A percentile compares a stretch with the other conserved stretches of the same genome.
Evolutionary conservation across 2,113 vertebrate species (phyloP).

Genomic region (Leptosomus discolor): DNA sequence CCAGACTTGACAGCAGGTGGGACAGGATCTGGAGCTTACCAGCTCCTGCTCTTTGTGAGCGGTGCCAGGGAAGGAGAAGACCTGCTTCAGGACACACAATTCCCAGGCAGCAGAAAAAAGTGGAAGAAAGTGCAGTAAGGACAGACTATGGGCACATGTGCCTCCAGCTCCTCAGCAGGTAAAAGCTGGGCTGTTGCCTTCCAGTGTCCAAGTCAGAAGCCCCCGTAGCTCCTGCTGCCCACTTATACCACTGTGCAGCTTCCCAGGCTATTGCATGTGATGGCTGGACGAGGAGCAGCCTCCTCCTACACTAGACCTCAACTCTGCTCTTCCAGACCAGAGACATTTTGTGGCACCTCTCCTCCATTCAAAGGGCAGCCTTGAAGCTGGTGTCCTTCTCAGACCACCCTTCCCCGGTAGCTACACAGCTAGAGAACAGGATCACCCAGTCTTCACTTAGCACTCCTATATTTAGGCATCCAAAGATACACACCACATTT

Average conservation of each 20-base stretch:
- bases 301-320: neutral
- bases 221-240: neutral
- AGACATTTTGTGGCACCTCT: neutral
- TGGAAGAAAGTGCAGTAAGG: neutral
- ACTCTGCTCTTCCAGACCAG: neutral
- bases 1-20: rapidly evolving
- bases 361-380: neutral
- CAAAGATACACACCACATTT: neutral
- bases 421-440: neutral
- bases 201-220: neutral
- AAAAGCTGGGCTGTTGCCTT: neutral
- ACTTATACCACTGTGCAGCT: rapidly evolving
- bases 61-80: neutral
- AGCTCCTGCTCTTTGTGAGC: neutral
- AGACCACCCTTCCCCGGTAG: neutral
- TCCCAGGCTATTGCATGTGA: neutral
- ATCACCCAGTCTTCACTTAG: neutral
- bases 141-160: neutral
- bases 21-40: neutral
- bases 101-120: neutral
- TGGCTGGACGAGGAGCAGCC: neutral
- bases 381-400: neutral
- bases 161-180: neutral
- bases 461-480: neutral
- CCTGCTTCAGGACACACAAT: rapidly evolving